Percentiles rank a stretch among this genome's conserved stretches.
These are phyloP conservation scores for Morpho deidamia DNA, from an alignment of 2,888 invertebrate species.

Conservation along the genomic window DNA sequence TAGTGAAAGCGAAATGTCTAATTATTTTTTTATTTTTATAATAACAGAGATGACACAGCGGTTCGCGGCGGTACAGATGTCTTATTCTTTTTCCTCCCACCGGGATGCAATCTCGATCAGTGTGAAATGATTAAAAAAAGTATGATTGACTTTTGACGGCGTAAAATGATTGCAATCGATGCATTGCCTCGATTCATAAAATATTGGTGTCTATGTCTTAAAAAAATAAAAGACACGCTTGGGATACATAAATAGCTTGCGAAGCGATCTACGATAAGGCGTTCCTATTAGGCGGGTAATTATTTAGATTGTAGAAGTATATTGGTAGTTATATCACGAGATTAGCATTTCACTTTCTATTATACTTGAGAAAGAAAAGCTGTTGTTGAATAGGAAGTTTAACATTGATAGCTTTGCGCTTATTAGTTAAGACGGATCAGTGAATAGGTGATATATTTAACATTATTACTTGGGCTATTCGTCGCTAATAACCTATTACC, in stretches of 20 bases:
- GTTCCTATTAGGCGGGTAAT: constrained; percentile 30
- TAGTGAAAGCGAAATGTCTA: constrained; percentile 72
- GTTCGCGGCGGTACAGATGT: constrained; percentile 28
- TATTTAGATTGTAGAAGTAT: constrained; percentile 23
- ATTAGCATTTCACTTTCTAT: constrained; percentile 30
- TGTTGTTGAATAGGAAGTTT: background rate
- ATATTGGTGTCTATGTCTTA: constrained; percentile 26
- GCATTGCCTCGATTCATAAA: constrained; percentile 32
- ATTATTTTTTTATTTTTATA: constrained; percentile 57
- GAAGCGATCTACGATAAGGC: constrained; percentile 27
- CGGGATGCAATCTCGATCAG: constrained; percentile 41
- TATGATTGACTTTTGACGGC: constrained; percentile 45
- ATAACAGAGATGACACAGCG: constrained; percentile 67
- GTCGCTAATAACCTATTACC: no score
- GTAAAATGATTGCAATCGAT: constrained; percentile 29
- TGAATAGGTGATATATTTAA: no score
- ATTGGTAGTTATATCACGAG: constrained; percentile 27
- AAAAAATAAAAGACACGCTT: constrained; percentile 25
- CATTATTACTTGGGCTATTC: no score
- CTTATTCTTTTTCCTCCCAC: constrained; percentile 32
- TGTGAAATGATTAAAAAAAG: constrained; percentile 48
- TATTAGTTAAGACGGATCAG: background rate
- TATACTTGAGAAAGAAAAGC: constrained; percentile 12
- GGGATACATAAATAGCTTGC: constrained; percentile 27
- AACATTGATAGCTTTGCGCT: background rate